Evolutionary conservation across 2,113 vertebrate genomes (phyloP), one percentile per base, ranked within the genome.

Genomic region (Neolamprologus toae): DNA sequence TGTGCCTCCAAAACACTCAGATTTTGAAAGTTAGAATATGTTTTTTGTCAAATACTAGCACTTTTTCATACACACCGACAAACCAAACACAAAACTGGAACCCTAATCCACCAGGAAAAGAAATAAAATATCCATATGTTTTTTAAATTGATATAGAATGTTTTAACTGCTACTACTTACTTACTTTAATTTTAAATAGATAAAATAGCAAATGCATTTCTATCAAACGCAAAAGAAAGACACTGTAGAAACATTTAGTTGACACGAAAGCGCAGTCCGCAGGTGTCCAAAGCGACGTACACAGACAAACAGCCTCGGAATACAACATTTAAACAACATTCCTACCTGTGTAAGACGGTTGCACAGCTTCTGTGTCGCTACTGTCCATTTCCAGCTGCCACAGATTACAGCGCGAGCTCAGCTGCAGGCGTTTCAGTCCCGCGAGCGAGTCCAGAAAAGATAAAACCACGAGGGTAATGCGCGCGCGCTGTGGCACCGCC

Each of bases 321-420:
- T 3, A n/a, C 5, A 47, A 9, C 26, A 14, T 68, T 6, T 42
- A 53, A 80, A 7, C n/a, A 21, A 80, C 14, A 80, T 87, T 86
- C 83, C 57, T 92, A 95, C 94, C 94, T 91, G 91, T 23, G 79
- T 47, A 5, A 89, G 82, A n/a, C 80, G 84, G 73, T 35, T 82
- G 66, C 47, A 8, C 40, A 33, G 84, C 71, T 86, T 5, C 93
- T 84, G 78, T 79, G 90, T 54, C 21, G 86, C 16, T 66, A 71
- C 78, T 86, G 85, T 93, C 90, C 94, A 93, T 95, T 68, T 91
- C 90, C 91, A 80, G 81, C 90, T 89, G 90, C 28, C 91, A 91
- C 89, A 45, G 91, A 90, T 86, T 82, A 84, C 68, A 55, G 85
- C 82, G 59, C 87, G 89, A 88, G 89, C 93, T 87, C 92, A 83